Percentiles rank a stretch among this genome's conserved stretches.
Conservation (phyloP, 1,140 invertebrate species). For the Scaptodrosophila lebanonensis region DNA sequence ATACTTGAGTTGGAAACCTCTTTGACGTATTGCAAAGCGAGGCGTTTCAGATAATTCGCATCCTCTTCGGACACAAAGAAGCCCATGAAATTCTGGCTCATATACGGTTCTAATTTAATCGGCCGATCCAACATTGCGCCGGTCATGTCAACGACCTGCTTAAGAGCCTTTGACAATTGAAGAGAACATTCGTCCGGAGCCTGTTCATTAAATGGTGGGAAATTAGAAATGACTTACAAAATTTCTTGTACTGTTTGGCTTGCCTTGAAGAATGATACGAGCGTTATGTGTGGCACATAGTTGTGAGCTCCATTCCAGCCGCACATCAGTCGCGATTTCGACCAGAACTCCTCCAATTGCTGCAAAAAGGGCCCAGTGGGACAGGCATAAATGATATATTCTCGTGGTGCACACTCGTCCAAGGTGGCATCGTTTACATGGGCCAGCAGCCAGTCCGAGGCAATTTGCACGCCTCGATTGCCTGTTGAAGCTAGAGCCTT, state of each 20-base stretch:
- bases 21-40: conserved; percentile 87
- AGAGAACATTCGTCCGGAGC: conserved; percentile 85
- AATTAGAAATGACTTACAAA: neutral
- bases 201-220: conserved; percentile 75
- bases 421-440: conserved; percentile 90
- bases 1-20: conserved; percentile 86
- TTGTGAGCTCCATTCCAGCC: conserved; percentile 94
- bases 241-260: neutral
- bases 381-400: conserved; percentile 91
- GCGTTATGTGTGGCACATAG: conserved; percentile 91
- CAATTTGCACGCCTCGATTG: conserved; percentile 89
- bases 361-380: conserved; percentile 85
- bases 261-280: conserved; percentile 93
- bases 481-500: conserved; percentile 94
- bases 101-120: conserved; percentile 86
- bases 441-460: conserved; percentile 92
- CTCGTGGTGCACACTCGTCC: conserved; percentile 85
- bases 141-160: conserved; percentile 83
- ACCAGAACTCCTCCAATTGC: conserved; percentile 87
- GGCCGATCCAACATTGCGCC: conserved; percentile 80
- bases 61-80: conserved; percentile 89
- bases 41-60: conserved; percentile 85
- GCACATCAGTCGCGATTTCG: conserved; percentile 84
- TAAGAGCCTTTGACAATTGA: conserved; percentile 82
- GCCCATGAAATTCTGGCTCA: conserved; percentile 92